Conservation (phyloP, 2,888 invertebrate genomes). For the Andrena chrysosceles region DNA sequence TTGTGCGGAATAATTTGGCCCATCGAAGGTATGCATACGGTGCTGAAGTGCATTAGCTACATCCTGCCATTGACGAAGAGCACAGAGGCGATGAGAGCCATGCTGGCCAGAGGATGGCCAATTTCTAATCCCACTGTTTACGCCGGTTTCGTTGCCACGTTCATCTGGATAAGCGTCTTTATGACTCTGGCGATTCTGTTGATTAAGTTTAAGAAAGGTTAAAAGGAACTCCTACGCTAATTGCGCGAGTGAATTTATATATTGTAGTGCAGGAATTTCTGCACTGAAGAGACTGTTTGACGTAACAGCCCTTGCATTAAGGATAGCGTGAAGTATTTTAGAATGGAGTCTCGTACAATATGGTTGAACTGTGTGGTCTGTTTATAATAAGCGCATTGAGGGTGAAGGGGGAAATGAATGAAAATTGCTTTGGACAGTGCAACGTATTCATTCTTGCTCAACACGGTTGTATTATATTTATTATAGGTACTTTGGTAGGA, state of each 20-base stretch:
- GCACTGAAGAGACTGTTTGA: not conserved
- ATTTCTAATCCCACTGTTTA: slow-evolving; percentile 91
- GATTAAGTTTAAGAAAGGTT: slow-evolving; percentile 94
- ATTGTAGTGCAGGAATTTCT: not conserved
- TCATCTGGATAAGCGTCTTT: slow-evolving; percentile 92
- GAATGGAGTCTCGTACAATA: not conserved
- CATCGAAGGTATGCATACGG: slow-evolving; percentile 94
- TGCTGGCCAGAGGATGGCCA: slow-evolving; percentile 94
- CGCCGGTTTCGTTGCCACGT: slow-evolving; percentile 92
- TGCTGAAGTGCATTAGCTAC: slow-evolving; percentile 90
- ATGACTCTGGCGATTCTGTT: slow-evolving; percentile 90
- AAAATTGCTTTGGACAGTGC: slow-evolving; percentile 7
- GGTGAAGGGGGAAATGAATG: not conserved
- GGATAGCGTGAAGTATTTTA: not conserved
- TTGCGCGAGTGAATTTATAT: not conserved
- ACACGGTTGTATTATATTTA: slow-evolving; percentile 49
- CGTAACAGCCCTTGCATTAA: not conserved
- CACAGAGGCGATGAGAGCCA: slow-evolving; percentile 94
- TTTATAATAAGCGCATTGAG: not conserved
- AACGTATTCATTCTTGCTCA: slow-evolving; percentile 47
- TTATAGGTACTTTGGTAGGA: slow-evolving; percentile 12
- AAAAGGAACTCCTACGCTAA: slow-evolving; percentile 66
- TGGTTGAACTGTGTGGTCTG: not conserved
- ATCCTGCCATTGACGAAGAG: slow-evolving; percentile 94
- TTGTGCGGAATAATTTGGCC: slow-evolving; percentile 98